phyloP scores from a whole-genome alignment of 2,113 vertebrate species.

The Gnathonemus longibarbis region DNA sequence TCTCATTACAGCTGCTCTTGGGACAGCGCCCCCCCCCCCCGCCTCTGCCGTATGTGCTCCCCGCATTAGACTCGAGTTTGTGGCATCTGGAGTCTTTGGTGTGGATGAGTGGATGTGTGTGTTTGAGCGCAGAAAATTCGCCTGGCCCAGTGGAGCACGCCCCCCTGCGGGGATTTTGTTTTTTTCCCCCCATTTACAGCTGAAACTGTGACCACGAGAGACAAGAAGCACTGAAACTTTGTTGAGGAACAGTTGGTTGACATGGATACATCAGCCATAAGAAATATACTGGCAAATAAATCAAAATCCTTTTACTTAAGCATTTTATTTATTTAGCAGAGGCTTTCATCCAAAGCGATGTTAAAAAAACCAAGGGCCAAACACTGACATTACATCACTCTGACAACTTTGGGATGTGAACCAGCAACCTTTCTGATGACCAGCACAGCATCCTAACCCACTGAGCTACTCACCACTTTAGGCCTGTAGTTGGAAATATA shows the following conservation, averaged over 20 bases:
- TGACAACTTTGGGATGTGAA: background rate
- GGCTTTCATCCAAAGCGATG: background rate
- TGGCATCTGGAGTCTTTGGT: background rate
- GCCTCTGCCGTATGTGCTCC: background rate
- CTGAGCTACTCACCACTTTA: background rate
- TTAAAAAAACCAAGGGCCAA: background rate
- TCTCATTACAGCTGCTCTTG: background rate
- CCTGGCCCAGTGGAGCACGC: background rate
- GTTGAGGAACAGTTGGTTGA: background rate
- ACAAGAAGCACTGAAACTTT: background rate
- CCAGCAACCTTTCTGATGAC: background rate
- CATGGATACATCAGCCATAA: background rate
- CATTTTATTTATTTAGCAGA: background rate
- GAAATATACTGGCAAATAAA: background rate
- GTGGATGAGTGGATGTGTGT: background rate
- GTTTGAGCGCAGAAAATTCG: background rate
- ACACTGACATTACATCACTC: background rate
- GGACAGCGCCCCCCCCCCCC: background rate
- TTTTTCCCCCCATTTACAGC: background rate
- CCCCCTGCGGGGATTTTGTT: background rate
- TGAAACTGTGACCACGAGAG: background rate
- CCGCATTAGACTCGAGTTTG: background rate
- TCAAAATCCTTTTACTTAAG: background rate
- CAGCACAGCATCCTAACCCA: background rate
- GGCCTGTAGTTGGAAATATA: background rate